Base-by-base conservation (phyloP, 92 coral and sea anemone genomes). In the Hydrozoanthus gracilis region DNA sequence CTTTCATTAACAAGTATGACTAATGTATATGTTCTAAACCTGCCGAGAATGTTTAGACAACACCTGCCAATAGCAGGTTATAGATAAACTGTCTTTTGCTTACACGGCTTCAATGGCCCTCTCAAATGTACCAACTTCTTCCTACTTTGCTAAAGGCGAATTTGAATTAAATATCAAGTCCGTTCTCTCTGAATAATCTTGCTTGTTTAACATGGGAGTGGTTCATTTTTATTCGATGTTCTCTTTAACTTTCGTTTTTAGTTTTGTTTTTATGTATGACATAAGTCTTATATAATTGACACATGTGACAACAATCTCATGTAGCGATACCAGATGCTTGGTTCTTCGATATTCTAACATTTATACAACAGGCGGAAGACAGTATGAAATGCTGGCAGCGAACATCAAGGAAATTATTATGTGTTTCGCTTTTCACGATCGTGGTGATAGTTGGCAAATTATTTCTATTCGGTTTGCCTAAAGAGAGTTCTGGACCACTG, bases 191-290 rank as follows among this genome's bases (percentile, higher is more conserved):
- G 13, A 7, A 54, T 2, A 4, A 17, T 4, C 82, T 11, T 67
- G 12, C 14, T 52, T n/a, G 62, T 76, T 39, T 54, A 11, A 5
- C 4, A 2, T 12, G 14, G 18, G 55, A 18, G 8, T 27, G 14
- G 49, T 52, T 47, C 12, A 6, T 4, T 48, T 16, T 47, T 47
- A 39, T n/a, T 15, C 60, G 35, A 2, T 76, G 1, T 20, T 52
- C 35, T 14, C 44, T 35, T 11, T 20, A 18, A 76, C 9, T 27
- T 18, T 7, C 13, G 8, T 64, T 15, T 48, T 80, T 10, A 27
- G 51, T 5, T 65, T 65, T 67, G 49, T 80, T 80, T 80, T 80
- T 49, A 62, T 70, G 60, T 80, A 80, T 80, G 85, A 80, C 85
- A 65, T 80, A 80, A 80, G 74, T 80, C 16, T 67, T 45, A 80